Base-by-base conservation (phyloP, 1,140 invertebrate species). In the Conus ventricosus region DNA sequence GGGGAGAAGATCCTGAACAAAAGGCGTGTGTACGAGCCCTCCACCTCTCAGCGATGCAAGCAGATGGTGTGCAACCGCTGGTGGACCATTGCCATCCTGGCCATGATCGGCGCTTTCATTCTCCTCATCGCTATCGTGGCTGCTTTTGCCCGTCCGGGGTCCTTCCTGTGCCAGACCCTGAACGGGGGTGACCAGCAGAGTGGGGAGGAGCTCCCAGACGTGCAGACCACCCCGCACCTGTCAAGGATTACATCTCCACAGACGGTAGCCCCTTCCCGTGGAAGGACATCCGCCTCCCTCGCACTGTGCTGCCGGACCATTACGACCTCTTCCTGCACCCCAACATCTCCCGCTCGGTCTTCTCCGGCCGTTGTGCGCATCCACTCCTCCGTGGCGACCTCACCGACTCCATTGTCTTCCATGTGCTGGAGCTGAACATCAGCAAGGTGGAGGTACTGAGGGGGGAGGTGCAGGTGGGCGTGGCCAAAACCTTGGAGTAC, bases 321-420 rank as follows among this genome's bases (percentile, higher is more conserved):
- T 99, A 99, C 94, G 97, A 97, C 92, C 96, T 99, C 53, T 97
- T 97, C 93, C 97, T n/a, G 88, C 98, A 99, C 96, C 98, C 98
- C 81, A 99, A 99, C 95, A 95, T 99, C 39, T 98, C 98, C 39
- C 98, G 97, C 60, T 96, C 98, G 81, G 20, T 23, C 6, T 71
- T 71, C 67, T 11, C 23, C 7, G 96, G 96, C 27, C 93, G 92
- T n/a, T 82, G 95, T 96, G 10, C 93, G 93, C 57, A 96, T 96
- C 89, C 90, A 93, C 63, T 93, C 96, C 39, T 89, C 94, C 63
- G 97, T 98, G 80, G 97, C 97, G 92, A 96, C 97, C 94, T 97
- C 92, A 98, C 97, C 63, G 96, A 97, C 93, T 98, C 97, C 95
- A 97, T 99, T 93, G 97, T 99, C 88, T 96, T 99, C 89, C 98